Conservation (phyloP, 2,113 vertebrate species). For the Esox niger region DNA sequence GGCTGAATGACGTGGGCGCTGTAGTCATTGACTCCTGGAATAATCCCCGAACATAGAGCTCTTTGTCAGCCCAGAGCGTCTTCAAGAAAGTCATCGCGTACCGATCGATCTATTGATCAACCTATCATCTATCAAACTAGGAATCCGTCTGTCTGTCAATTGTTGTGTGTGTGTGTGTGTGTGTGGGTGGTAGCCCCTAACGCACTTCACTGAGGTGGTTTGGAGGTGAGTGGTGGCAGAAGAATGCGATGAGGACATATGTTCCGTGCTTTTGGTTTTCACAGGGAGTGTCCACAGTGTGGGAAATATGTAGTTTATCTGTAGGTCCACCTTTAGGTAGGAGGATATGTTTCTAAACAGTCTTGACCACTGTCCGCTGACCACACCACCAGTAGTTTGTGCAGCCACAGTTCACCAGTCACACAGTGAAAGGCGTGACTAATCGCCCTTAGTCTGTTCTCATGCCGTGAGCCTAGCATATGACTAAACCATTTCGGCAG, state of each 20-base stretch:
- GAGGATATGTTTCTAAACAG: neutral
- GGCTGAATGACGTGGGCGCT: neutral
- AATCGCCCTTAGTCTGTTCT: conserved; percentile 13
- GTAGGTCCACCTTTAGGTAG: conserved; percentile 36
- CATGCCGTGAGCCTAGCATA: conserved; percentile 36
- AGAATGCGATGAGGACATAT: conserved; percentile 45
- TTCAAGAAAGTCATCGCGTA: too few species aligned
- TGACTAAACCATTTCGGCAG: conserved; percentile 43
- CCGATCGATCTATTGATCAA: too few species aligned
- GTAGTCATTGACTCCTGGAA: conserved; percentile 9
- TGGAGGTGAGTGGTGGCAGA: conserved; percentile 34
- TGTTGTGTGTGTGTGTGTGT: conserved; percentile 20
- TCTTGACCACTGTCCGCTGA: neutral
- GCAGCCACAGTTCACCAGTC: conserved; percentile 26
- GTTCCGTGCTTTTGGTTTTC: conserved; percentile 44
- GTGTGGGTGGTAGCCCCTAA: conserved; percentile 23
- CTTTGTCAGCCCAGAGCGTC: too few species aligned
- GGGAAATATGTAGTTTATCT: conserved; percentile 31
- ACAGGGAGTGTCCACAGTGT: conserved; percentile 33
- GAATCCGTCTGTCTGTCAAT: too few species aligned
- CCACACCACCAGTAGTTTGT: neutral
- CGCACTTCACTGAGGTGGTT: conserved; percentile 33
- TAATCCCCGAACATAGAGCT: too few species aligned
- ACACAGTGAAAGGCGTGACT: neutral
- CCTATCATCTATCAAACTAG: too few species aligned